A percentile compares a stretch with the other conserved stretches of the same genome.
Conservation (phyloP, 1,140 invertebrate genomes). For the Hetaerina americana region DNA sequence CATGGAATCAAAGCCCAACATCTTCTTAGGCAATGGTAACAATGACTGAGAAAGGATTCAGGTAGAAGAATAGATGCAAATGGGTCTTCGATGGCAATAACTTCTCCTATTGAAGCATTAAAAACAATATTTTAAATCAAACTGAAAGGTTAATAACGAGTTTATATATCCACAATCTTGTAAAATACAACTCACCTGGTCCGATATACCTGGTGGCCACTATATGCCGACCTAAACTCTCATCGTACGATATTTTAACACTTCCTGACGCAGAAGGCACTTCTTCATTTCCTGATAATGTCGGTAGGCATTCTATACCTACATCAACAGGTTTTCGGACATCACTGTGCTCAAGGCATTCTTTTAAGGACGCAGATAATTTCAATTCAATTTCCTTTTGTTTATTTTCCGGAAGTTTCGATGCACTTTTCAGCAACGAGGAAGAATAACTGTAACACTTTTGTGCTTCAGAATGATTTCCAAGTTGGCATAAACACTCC, state of each 20-base stretch:
- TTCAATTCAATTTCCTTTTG: neutral
- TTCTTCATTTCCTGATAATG: neutral
- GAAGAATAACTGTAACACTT: neutral
- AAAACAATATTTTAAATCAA: neutral
- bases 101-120: slow-evolving; percentile 14
- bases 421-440: neutral
- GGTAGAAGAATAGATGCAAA: slow-evolving; percentile 8
- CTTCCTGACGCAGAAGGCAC: neutral
- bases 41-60: slow-evolving; percentile 26
- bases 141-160: neutral
- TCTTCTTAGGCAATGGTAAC: slow-evolving; percentile 31
- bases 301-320: neutral
- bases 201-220: neutral
- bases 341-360: neutral
- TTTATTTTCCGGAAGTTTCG: neutral
- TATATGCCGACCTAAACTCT: neutral
- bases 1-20: slow-evolving; percentile 22
- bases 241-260: neutral
- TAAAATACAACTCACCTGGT: neutral
- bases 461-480: neutral
- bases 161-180: neutral
- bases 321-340: neutral
- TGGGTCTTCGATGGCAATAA: slow-evolving; percentile 11
- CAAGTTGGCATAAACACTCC: neutral
- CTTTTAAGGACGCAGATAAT: neutral